These are phyloP conservation scores for Lycia hirtaria DNA, from an alignment of 2,888 invertebrate genomes.

Conservation along the genomic window DNA sequence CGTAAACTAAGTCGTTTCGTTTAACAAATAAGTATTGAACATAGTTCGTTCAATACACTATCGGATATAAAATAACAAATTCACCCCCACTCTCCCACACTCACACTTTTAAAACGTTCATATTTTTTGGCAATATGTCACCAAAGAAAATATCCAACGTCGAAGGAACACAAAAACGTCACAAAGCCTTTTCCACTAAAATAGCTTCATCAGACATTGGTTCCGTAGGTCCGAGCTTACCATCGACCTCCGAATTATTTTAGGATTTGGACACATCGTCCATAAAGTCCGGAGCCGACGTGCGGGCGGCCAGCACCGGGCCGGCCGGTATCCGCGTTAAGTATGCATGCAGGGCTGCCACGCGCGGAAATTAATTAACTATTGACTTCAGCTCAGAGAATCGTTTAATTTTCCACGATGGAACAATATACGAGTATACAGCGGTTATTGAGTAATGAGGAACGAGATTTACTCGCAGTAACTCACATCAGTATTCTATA, in stretches of 20 bases:
- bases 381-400: slow-evolving; percentile 2
- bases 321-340: slow-evolving; percentile 9
- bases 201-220: background rate
- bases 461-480: background rate
- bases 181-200: background rate
- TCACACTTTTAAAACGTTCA: too few relatives aligned
- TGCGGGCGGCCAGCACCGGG: background rate
- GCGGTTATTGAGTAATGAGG: background rate
- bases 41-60: too few relatives aligned
- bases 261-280: background rate
- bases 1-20: too few relatives aligned
- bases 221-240: background rate
- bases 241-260: slow-evolving; percentile 3
- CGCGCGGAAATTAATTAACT: slow-evolving; percentile 12
- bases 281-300: background rate
- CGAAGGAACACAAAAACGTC: background rate
- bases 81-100: too few relatives aligned
- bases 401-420: background rate
- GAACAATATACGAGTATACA: background rate
- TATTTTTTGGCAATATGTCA: too few relatives aligned
- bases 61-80: too few relatives aligned
- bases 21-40: too few relatives aligned
- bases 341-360: slow-evolving; percentile 20
- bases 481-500: too few relatives aligned
- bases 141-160: too few relatives aligned